Base-by-base conservation (phyloP, 2,888 invertebrate genomes). In the Drosophila flavopinicola region DNA sequence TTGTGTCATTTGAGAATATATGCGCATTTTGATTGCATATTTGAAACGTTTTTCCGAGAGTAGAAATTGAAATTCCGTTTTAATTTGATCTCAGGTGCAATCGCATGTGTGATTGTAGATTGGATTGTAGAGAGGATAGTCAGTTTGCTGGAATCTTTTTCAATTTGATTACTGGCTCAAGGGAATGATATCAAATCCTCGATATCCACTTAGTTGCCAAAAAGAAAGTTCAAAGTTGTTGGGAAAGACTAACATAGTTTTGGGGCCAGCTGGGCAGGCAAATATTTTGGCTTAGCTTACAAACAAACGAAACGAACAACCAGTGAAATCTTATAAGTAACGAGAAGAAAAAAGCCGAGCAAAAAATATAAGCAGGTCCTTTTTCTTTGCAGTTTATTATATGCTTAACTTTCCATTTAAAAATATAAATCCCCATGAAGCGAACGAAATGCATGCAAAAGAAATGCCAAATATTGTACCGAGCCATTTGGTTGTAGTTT, bases 371-470 rank as follows among this genome's bases (percentile, higher is more conserved):
- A 82, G 75, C 75, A 72, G 67, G 67, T 78, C 56, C 69, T 75
- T 85, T 80, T 85, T 80, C 63, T 63, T 78, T 56, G 73, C 80
- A 78, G 85, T 80, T 80, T 80, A 80, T 85, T 85, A 82, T 85
- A 61, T 82, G 85, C 85, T 85, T 82, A 80, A 80, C 85, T 80
- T 85, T 80, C 79, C 73, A 80, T 80, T 80, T 78, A 73, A 82
- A 80, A 85, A 78, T 83, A 78, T 78, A 80, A 85, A 85, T 85
- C 83, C 83, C 64, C 82, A 74, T 60, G 63, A 66, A 78, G 60
- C 57, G 66, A 67, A 73, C 57, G 66, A 67, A 73, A 57, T 59
- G 58, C 56, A 65, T 29, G 67, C 51, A 54, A 58, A 66, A 67
- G 71, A 67, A 82, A 78, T 83, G 63, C 66, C 77, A 72, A 83